Percentiles rank a stretch among this genome's conserved stretches.
Evolutionary conservation across 2,797 vertebrate genomes (phyloP).

Genomic region (Ctenochaetus hawaiiensis): DNA sequence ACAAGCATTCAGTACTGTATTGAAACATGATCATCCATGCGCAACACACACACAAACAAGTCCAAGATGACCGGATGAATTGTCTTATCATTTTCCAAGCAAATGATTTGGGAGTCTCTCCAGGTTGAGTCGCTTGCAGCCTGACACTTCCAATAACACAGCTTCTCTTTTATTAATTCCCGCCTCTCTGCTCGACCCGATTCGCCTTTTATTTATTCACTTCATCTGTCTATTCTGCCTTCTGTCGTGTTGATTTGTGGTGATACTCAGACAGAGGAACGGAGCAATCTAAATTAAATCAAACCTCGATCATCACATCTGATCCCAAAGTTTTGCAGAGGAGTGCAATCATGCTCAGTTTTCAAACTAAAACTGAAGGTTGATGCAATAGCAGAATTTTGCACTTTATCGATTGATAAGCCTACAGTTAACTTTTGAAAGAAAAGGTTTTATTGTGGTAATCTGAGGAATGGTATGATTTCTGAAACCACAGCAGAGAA

Average conservation of each 20-base stretch:
- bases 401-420: constrained; percentile 8
- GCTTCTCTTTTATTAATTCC: constrained; percentile 53
- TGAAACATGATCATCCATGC: constrained; percentile 3
- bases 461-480: background rate
- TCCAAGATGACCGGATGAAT: constrained; percentile 11
- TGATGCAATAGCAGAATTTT: constrained; percentile 12
- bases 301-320: constrained; percentile 1
- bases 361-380: constrained; percentile 12
- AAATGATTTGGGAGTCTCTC: constrained; percentile 42
- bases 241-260: constrained; percentile 33
- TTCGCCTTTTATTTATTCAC: constrained; percentile 45
- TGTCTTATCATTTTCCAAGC: constrained; percentile 46
- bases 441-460: background rate
- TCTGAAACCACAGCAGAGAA: constrained; percentile 19
- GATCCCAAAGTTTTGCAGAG: constrained; percentile 8
- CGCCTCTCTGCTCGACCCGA: constrained; percentile 8
- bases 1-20: background rate
- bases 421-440: constrained; percentile 32
- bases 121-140: constrained; percentile 26
- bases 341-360: background rate
- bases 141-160: constrained; percentile 46
- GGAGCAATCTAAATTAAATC: constrained; percentile 25
- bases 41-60: constrained; percentile 10
- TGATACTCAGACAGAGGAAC: constrained; percentile 26
- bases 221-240: constrained; percentile 43